Conservation (phyloP, 2,888 invertebrate species). For the Tipula helvola region DNA sequence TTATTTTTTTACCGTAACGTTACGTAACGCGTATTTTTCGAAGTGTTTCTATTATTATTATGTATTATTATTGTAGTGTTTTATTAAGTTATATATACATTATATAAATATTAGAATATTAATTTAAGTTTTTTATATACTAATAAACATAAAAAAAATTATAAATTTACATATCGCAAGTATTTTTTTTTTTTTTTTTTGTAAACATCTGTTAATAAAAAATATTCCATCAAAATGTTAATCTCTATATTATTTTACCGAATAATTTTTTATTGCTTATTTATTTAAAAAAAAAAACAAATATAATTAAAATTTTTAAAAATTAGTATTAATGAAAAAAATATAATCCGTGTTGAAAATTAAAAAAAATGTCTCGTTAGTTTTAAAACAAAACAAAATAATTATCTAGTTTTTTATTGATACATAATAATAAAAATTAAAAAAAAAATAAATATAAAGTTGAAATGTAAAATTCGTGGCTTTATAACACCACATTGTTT, state of each 20-base stretch:
- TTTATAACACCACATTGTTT: slow-evolving; percentile 6
- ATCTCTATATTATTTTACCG: background rate
- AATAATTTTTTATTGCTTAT: slow-evolving; percentile 12
- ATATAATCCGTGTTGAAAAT: slow-evolving; percentile 9
- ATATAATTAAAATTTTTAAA: background rate
- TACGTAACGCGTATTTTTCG: slow-evolving; percentile 9
- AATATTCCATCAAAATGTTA: background rate
- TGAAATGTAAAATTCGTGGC: background rate
- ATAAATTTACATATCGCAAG: slow-evolving; percentile 4
- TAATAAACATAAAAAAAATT: background rate
- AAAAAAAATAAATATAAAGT: background rate
- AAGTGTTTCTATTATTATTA: slow-evolving; percentile 7
- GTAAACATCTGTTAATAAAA: background rate
- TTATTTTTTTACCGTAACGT: slow-evolving; percentile 9
- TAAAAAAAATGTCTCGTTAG: slow-evolving; percentile 8
- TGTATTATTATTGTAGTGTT: background rate
- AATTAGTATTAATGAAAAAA: background rate
- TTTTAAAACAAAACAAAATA: background rate
- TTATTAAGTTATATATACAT: background rate
- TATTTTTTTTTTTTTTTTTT: background rate
- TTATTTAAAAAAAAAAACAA: background rate
- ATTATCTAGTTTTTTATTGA: background rate
- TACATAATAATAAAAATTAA: background rate
- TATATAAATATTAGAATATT: background rate
- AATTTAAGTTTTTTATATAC: background rate